Evolutionary conservation across 2,888 invertebrate genomes (phyloP).

Genomic region (Agrilus mali): DNA sequence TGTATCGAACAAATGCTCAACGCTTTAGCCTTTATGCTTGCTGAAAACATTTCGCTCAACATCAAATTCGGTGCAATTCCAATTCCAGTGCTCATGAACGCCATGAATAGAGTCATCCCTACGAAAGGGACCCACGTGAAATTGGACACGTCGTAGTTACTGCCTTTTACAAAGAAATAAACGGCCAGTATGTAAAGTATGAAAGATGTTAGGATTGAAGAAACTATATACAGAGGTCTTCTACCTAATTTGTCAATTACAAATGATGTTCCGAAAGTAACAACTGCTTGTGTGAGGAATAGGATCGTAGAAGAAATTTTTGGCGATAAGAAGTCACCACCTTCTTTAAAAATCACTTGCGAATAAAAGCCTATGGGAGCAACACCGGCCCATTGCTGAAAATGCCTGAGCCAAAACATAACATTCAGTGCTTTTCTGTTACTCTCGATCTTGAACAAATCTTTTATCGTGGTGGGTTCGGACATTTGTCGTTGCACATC

Average conservation of each 20-base stretch:
- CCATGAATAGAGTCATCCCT: slow-evolving; percentile 16
- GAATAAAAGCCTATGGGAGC: slow-evolving; percentile 21
- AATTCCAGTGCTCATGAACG: slow-evolving; percentile 16
- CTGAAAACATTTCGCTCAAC: slow-evolving; percentile 19
- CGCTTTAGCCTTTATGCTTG: slow-evolving; percentile 20
- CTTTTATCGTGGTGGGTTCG: slow-evolving; percentile 36
- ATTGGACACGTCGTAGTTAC: slow-evolving; percentile 7
- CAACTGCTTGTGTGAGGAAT: slow-evolving; percentile 29
- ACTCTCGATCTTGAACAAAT: slow-evolving; percentile 40
- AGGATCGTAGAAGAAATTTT: slow-evolving; percentile 32
- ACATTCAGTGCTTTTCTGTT: slow-evolving; percentile 50
- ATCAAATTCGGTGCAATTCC: slow-evolving; percentile 17
- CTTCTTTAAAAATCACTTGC: slow-evolving; percentile 25
- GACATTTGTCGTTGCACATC: slow-evolving; percentile 25
- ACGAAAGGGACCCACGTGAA: slow-evolving; percentile 15
- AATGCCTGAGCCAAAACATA: slow-evolving; percentile 36
- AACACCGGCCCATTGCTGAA: slow-evolving; percentile 23
- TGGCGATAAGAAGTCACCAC: slow-evolving; percentile 22
- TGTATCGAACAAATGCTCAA: slow-evolving; percentile 18
- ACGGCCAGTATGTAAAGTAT: slow-evolving; percentile 14
- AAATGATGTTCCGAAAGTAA: slow-evolving; percentile 21
- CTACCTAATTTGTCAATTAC: slow-evolving; percentile 32
- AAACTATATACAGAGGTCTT: slow-evolving; percentile 31
- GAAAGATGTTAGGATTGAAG: slow-evolving; percentile 32
- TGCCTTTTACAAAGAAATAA: slow-evolving; percentile 10